Percentiles rank a stretch among this genome's conserved stretches.
These are phyloP conservation scores for Acanthosepion lycidas DNA, from an alignment of 2,888 invertebrate species.

Conservation along the genomic window DNA sequence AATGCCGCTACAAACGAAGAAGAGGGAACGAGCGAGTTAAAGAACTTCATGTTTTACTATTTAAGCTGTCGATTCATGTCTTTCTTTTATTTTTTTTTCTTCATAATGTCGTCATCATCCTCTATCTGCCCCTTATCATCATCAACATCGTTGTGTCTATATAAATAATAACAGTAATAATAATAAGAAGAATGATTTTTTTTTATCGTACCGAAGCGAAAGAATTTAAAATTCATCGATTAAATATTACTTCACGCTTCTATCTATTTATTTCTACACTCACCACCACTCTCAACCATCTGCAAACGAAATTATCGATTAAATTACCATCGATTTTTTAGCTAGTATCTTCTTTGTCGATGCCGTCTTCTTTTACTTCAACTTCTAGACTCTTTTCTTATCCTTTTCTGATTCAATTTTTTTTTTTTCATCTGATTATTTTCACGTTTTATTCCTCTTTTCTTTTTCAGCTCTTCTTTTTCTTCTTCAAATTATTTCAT, in stretches of 20 bases:
- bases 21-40: too few species aligned
- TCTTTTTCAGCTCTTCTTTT: too few species aligned
- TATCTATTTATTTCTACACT: not conserved
- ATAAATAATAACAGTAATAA: too few species aligned
- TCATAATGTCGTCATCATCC: not conserved
- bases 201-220: too few species aligned
- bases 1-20: too few species aligned
- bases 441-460: too few species aligned
- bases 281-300: not conserved
- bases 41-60: not conserved
- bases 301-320: too few species aligned
- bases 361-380: too few species aligned
- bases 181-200: too few species aligned
- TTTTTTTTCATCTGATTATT: too few species aligned
- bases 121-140: not conserved
- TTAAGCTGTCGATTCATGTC: not conserved
- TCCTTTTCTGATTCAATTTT: not conserved
- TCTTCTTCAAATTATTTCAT: too few species aligned
- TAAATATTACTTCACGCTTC: not conserved
- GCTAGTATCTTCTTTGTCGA: not conserved
- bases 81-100: not conserved
- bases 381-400: not conserved
- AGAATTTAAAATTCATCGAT: too few species aligned
- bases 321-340: not conserved
- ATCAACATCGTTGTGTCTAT: not conserved